Evolutionary conservation across 2,113 vertebrate species (phyloP), one percentile per base, ranked within the genome.

Genomic region (Xiphophorus maculatus): DNA sequence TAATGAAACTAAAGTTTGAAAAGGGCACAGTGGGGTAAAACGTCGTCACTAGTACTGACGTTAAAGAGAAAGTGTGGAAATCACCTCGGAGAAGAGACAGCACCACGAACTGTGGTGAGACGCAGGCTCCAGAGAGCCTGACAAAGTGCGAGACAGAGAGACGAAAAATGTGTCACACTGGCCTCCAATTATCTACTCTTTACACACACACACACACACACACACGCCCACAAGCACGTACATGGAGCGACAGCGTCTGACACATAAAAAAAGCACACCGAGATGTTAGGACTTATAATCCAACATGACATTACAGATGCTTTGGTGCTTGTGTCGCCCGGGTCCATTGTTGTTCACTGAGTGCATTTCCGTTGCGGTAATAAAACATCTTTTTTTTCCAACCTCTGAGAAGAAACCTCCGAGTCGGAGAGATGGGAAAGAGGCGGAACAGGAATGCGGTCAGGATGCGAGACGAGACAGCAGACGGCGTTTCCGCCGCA

Each of bases 401-500:
- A 68, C 30, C 42, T 78, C 67, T 71, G 30, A 75, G 30, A 82
- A 76, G 67, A 71, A 11, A 76, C 72, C 76, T 81, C 81, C 74
- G 8, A 42, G 33, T 76, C 63, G 27, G 68, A 69, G 73, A 58
- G 63, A 40, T 68, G 66, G 66, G 51, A 84, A 44, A 76, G 64
- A 79, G 72, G 68, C 44, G 62, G 77, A 81, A 79, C 84, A 85
- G 88, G 84, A 90, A 92, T 92, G 91, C 5, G 70, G 92, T 92
- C 64, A 35, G 74, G 80, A 87, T 32, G 69, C 83, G 66, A 89
- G 93, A 90, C 88, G 30, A 91, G 91, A 94, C 88, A 84, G 77
- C 83, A 91, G 91, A 94, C 87, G 15, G 81, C 79, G 82, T 93
- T 92, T 93, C 90, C 84, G 74, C 84, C 33, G 80, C 73, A 76